These are phyloP conservation scores for Phrynosoma blainvillii DNA, from an alignment of 2,113 vertebrate species.

Conservation along the genomic window DNA sequence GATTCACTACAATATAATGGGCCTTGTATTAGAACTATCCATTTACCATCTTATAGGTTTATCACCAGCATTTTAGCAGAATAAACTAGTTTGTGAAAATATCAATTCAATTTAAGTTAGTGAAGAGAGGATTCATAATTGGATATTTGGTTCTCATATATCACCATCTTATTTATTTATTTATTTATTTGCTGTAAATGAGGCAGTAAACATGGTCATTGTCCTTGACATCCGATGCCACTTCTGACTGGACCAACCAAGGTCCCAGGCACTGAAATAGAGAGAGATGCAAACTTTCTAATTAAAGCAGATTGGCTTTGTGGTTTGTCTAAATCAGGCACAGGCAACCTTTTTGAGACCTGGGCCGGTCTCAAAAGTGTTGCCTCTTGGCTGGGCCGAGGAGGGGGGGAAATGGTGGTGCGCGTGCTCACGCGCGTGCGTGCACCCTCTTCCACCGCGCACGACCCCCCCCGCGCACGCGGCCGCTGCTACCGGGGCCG, in stretches of 20 bases:
- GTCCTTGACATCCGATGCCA: background rate
- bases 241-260: background rate
- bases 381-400: no score
- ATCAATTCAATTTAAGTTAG: background rate
- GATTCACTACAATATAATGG: background rate
- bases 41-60: background rate
- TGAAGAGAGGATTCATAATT: background rate
- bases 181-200: background rate
- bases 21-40: background rate
- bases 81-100: background rate
- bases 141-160: background rate
- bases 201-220: background rate
- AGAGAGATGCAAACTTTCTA: background rate
- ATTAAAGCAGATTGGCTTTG: background rate
- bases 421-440: no score
- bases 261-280: background rate
- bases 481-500: no score
- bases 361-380: no score
- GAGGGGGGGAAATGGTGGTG: no score
- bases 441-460: no score
- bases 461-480: no score
- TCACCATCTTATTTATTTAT: background rate
- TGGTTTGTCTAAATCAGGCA: background rate
- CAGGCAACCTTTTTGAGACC: no score
- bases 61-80: background rate